phyloP scores from a whole-genome alignment of 2,113 vertebrate species.

The Cephalopterus ornatus region DNA sequence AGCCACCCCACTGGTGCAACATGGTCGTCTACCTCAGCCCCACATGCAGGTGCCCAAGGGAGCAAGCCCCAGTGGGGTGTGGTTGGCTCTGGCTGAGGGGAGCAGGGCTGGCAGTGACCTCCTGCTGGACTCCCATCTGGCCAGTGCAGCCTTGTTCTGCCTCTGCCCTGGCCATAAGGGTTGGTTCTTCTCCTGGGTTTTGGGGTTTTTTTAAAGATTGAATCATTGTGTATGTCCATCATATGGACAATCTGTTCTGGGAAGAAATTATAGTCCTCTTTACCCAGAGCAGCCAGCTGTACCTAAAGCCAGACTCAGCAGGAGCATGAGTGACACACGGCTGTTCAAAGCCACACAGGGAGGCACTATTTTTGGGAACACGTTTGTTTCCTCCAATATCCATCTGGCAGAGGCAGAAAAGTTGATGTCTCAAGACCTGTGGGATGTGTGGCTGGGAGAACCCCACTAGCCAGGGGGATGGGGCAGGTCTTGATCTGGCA shows the following conservation, averaged over 20 bases:
- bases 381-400: constrained; percentile 24
- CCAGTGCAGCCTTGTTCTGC: neutral
- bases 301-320: constrained; percentile 19
- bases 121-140: neutral
- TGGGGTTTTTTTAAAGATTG: neutral
- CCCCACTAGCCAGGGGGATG: rapidly evolving
- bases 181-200: neutral
- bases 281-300: neutral
- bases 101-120: rapidly evolving
- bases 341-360: neutral
- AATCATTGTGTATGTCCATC: neutral
- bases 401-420: neutral
- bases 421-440: neutral
- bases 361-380: neutral
- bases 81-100: rapidly evolving
- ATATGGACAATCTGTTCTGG: neutral
- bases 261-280: neutral
- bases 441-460: neutral
- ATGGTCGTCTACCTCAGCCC: neutral
- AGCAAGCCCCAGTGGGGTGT: rapidly evolving
- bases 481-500: neutral
- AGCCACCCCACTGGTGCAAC: neutral
- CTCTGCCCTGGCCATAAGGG: rapidly evolving
- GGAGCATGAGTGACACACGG: neutral
- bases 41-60: neutral